Base-by-base conservation (phyloP, 2,888 invertebrate genomes). In the Imbricaverruca yamaguchii region DNA sequence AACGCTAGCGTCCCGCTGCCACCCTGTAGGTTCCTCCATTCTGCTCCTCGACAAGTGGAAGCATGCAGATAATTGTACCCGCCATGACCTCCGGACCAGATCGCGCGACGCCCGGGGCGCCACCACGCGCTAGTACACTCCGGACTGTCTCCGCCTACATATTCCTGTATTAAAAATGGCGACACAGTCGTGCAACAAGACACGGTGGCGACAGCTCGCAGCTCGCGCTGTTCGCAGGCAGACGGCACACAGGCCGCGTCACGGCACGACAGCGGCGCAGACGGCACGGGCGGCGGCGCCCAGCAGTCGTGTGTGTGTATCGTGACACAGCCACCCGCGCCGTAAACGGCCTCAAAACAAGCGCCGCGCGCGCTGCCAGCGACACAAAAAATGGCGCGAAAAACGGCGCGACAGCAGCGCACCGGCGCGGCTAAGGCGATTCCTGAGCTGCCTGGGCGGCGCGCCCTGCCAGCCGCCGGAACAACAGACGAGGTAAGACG, bases 131-230 rank as follows among this genome's bases (percentile, higher is more conserved):
- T 39, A 39, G 39, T 39, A 39, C 39, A 39, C 39, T 39, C 39
- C 39, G 4, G 39, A 39, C 39, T 1, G 39, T 39, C 39, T 39
- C 39, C 39, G 39, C 39, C 59, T 59, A 59, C 59, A 55, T 55
- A 74, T 74, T 74, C 74, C 74, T 74, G 74, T 74, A 74, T 74
- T 74, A 74, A 74, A 69, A 74, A 74, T 55, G 65, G 74, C 74
- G 74, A 53, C 74, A 18, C 53, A 55, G 53, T 74, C 74, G 9
- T 18, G 7, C 15, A 12, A 74, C 53, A 74, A 55, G 74, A 74
- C 74, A 39, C 39, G 39, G 23, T 23, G 23, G 21, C 55, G 74
- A 12, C 55, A 55, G 69, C 69, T 39, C 15, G 69, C 69, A 39
- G 10, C 39, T 11, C 67, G 23, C 23, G 23, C 39, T 12, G 12